These are phyloP conservation scores for Chrysolina oricalcia DNA, from an alignment of 2,888 invertebrate genomes.

Conservation along the genomic window DNA sequence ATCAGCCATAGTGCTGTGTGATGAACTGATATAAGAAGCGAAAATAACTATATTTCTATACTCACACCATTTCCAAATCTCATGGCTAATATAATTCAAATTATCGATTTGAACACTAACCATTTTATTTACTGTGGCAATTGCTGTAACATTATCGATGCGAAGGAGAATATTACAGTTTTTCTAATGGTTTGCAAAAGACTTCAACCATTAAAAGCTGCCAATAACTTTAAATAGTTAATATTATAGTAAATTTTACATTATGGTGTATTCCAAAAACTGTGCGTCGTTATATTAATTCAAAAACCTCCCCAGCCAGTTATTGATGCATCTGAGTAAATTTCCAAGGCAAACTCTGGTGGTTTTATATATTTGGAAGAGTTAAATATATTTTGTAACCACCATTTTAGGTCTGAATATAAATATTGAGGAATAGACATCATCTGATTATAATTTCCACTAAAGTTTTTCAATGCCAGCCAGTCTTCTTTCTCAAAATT, in stretches of 20 bases:
- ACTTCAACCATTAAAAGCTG: neutral
- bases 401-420: neutral
- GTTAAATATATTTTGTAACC: neutral
- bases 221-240: neutral
- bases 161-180: neutral
- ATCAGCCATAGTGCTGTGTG: slow-evolving; percentile 1
- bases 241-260: neutral
- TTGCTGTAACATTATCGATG: slow-evolving; percentile 27
- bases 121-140: slow-evolving; percentile 29
- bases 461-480: neutral
- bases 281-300: neutral
- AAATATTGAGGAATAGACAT: neutral
- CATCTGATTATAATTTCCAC: neutral
- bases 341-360: neutral
- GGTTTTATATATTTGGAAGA: neutral
- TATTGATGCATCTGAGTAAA: neutral
- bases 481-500: too few relatives aligned
- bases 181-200: neutral
- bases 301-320: neutral
- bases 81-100: slow-evolving; percentile 1
- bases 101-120: neutral
- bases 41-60: slow-evolving; percentile 24
- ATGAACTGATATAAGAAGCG: slow-evolving; percentile 12
- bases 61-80: slow-evolving; percentile 29
- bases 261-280: neutral